These are phyloP conservation scores for Pristionchus exspectatus DNA, from an alignment of 2,888 invertebrate species.

Conservation along the genomic window DNA sequence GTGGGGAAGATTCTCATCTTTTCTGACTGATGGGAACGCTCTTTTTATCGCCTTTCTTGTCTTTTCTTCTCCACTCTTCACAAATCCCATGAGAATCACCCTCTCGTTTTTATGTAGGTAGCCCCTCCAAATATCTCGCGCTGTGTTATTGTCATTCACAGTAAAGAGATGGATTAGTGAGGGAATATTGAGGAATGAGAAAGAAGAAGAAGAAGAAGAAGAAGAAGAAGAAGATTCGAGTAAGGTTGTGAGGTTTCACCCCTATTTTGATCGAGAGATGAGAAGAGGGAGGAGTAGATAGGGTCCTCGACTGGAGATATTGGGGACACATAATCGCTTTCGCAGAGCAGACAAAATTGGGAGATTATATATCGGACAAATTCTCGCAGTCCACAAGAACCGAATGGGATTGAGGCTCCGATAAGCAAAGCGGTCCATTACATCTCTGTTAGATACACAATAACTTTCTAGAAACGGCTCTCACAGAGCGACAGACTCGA, in stretches of 20 bases:
- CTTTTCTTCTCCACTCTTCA: not conserved
- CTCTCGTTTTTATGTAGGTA: conserved; percentile 25
- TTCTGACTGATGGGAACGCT: conserved; percentile 24
- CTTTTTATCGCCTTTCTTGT: conserved; percentile 39
- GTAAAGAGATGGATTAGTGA: not conserved
- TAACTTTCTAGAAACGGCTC: not conserved
- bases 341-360: not conserved
- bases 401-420: not conserved
- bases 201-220: not conserved
- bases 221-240: not conserved
- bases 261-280: not conserved
- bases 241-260: conserved; percentile 1
- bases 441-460: not conserved
- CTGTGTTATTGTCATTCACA: not conserved
- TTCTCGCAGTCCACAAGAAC: not conserved
- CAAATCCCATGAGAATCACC: conserved; percentile 3
- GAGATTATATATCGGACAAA: not conserved
- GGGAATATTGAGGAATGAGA: not conserved
- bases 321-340: not conserved
- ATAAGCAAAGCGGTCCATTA: not conserved
- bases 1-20: conserved; percentile 21
- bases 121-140: not conserved
- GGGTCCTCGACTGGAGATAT: not conserved
- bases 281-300: not conserved
- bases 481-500: not conserved